Evolutionary conservation across 30 jellyfish, hydroid and myxozoan genomes (phyloP), one percentile per base, ranked within the genome.

Genomic region (Phacellophora camtschatica): DNA sequence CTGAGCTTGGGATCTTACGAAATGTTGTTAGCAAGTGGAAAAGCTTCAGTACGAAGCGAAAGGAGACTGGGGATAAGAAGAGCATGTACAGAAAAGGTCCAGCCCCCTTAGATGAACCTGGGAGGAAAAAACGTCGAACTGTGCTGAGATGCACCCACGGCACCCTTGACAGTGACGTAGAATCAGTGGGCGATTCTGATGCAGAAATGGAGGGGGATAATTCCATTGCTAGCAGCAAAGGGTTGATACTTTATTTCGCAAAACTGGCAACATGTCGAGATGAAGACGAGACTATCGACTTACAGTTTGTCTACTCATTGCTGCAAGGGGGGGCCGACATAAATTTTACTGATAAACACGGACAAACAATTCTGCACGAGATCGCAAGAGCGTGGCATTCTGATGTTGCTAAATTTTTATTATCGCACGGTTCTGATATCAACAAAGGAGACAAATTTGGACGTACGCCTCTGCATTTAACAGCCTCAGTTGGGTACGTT

Each of bases 91-190:
- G 96, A 25, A 77, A 87, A 30, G 96, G 96, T 12, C 96, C 96
- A 7, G 96, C 96, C 20, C 96, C 96, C 25, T 59, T 87, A 12
- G 96, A 87, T 49, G 96, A 87, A 50, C 92, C 96, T 71, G 96
- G 96, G 23, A 87, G 70, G 65, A 87, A 78, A 33, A 87, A 77
- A 39, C 91, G 96, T 13, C 71, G 81, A 20, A 76, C 85, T 22
- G 86, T 78, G 53, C 3, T 76, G 18, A 62, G 91, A 23, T 87
- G 96, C 58, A 76, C 96, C 18, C 96, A 87, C 48, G 96, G 96
- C 2, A 87, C 96, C 11, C 41, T 87, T 22, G 96, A 87, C 51
- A 87, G 96, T 46, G 89, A 87, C 71, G 92, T 87, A 29, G 96
- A 87, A 69, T 87, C 96, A 1, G 71, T 85, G 9, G 96, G 96